Evolutionary conservation across 2,888 invertebrate species (phyloP), one percentile per base, ranked within the genome.

Genomic region (Diaphora mendica): DNA sequence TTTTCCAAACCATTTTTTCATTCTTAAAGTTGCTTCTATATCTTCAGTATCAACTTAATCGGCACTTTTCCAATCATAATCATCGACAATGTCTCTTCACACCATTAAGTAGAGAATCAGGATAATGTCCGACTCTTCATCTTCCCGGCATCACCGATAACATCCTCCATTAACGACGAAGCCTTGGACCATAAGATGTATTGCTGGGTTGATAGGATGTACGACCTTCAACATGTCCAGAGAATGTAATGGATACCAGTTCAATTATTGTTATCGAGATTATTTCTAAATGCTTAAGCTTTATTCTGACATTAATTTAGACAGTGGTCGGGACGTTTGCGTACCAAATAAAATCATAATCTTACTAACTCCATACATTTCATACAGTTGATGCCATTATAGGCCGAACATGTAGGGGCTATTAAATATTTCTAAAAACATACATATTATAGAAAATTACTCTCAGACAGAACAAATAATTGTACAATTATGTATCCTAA

Each of bases 121-220:
- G n/a, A 66, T 44, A 64, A 73, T 70, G 69, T 59, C 0, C n/a
- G 42, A 48, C 42, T 30, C 65, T 55, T 44, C 26, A 65, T 44
- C 35, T 26, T 65, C n/a, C 44, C 35, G 44, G 71, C 65, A 71
- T 68, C 42, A 64, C 72, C 23, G 76, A 84, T 84, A 80, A 64
- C 71, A 75, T 78, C 75, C 77, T 62, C 71, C 39, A 80, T 77
- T 74, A 68, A 76, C 75, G 30, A 15, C 44, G 72, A 75, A 80
- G 65, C 83, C 82, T 82, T 85, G 85, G 75, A 73, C 66, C 70
- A 64, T 23, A 39, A 85, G 83, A 84, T 77, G 75, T 80, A 84
- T 80, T 48, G 83, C 77, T 44, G 8, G 70, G 48, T 67, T 76
- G 66, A 73, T 73, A 70, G 70, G 35, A 39, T 42, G 30, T 68